These are phyloP conservation scores for Epinotia demarniana DNA, from an alignment of 2,888 invertebrate species.

Conservation along the genomic window DNA sequence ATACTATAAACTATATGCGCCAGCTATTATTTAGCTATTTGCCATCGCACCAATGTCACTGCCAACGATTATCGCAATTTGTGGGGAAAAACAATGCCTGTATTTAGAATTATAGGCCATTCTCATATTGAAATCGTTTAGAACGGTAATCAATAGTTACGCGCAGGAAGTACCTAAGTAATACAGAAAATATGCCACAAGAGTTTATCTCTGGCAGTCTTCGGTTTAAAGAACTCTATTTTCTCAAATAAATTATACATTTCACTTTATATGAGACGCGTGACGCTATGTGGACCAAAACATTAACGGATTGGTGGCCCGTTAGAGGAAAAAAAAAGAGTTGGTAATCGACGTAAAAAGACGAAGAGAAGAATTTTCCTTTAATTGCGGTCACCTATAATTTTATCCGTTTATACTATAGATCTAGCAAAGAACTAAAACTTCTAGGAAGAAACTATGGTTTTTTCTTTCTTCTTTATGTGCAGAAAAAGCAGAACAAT, in stretches of 20 bases:
- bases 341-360: too few relatives aligned
- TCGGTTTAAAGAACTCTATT: too few relatives aligned
- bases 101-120: conserved; percentile 17
- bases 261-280: too few relatives aligned
- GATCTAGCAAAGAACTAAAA: too few relatives aligned
- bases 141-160: neutral
- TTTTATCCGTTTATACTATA: too few relatives aligned
- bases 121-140: neutral
- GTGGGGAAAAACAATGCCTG: conserved; percentile 22
- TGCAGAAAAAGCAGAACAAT: conserved; percentile 32
- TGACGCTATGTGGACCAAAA: conserved; percentile 1
- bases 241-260: too few relatives aligned
- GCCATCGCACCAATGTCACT: conserved; percentile 38
- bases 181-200: neutral
- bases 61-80: conserved; percentile 35
- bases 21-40: conserved; percentile 39
- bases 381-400: too few relatives aligned
- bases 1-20: neutral
- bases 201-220: neutral
- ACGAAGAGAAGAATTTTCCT: too few relatives aligned
- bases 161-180: neutral
- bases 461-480: too few relatives aligned
- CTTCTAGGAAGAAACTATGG: too few relatives aligned
- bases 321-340: neutral
- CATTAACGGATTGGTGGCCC: neutral